These are phyloP conservation scores for Sebastes minor DNA, from an alignment of 2,797 vertebrate genomes.

Conservation along the genomic window DNA sequence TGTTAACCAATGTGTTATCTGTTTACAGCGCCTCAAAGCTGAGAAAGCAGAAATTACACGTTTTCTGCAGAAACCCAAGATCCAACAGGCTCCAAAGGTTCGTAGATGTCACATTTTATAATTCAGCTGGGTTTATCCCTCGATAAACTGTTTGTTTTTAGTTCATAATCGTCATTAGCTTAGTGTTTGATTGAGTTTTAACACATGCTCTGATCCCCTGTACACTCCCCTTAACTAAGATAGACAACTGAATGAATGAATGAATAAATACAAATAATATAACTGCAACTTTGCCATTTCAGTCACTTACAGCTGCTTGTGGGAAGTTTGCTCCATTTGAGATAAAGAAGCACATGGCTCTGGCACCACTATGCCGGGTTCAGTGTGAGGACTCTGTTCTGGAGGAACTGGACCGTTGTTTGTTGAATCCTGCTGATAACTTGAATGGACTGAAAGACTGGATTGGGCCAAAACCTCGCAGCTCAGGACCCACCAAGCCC, in stretches of 20 bases:
- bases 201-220: background rate
- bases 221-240: background rate
- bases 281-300: conserved; percentile 10
- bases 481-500: conserved; percentile 83
- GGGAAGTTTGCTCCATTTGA: conserved; percentile 99
- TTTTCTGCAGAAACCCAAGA: conserved; percentile 96
- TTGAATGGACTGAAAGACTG: conserved; percentile 85
- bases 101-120: conserved; percentile 14
- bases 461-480: conserved; percentile 80
- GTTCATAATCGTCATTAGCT: background rate
- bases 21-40: conserved; percentile 90
- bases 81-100: conserved; percentile 93
- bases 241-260: too few species aligned
- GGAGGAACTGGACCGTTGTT: conserved; percentile 86
- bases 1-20: background rate
- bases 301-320: conserved; percentile 94
- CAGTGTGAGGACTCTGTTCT: conserved; percentile 82
- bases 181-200: background rate
- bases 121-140: background rate
- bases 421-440: conserved; percentile 73
- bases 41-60: conserved; percentile 95
- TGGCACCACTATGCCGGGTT: conserved; percentile 90
- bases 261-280: background rate
- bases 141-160: background rate
- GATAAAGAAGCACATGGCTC: conserved; percentile 93